Evolutionary conservation across 1,140 invertebrate genomes (phyloP).

Genomic region (Lepidotrigona ventralis): DNA sequence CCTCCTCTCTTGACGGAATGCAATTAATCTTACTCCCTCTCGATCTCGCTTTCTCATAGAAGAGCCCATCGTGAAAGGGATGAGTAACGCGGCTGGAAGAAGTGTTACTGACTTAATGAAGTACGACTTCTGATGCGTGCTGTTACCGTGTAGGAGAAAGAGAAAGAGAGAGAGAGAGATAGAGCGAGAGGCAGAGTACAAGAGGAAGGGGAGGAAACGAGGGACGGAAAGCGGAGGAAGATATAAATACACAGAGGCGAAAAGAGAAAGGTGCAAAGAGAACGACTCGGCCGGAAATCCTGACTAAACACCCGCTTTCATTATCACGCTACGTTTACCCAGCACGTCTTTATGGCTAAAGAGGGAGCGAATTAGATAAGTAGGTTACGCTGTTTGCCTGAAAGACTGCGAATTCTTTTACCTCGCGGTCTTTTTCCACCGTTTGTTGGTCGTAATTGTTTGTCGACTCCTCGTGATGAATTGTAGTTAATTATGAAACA

Average conservation of each 20-base stretch:
- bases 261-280: slow-evolving; percentile 49
- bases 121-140: slow-evolving; percentile 78
- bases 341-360: slow-evolving; percentile 47
- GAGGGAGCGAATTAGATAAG: slow-evolving; percentile 68
- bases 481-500: neutral
- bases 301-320: slow-evolving; percentile 73
- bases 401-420: slow-evolving; percentile 7
- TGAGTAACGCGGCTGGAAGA: slow-evolving; percentile 69
- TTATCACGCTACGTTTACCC: slow-evolving; percentile 71
- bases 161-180: neutral
- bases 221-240: slow-evolving; percentile 34
- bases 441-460: neutral
- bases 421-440: neutral
- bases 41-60: slow-evolving; percentile 56
- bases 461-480: neutral
- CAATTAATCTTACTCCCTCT: slow-evolving; percentile 79
- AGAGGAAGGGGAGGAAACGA: slow-evolving; percentile 33
- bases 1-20: slow-evolving; percentile 76
- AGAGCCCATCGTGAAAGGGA: slow-evolving; percentile 52
- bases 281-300: slow-evolving; percentile 65
- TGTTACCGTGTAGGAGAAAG: slow-evolving; percentile 44
- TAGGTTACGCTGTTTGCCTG: slow-evolving; percentile 56
- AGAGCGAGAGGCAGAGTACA: slow-evolving; percentile 27
- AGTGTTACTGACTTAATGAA: slow-evolving; percentile 80
- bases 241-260: slow-evolving; percentile 16